A percentile compares a stretch with the other conserved stretches of the same genome.
Conservation (phyloP, 2,888 invertebrate species). For the Hemicrepidius hirtus region DNA sequence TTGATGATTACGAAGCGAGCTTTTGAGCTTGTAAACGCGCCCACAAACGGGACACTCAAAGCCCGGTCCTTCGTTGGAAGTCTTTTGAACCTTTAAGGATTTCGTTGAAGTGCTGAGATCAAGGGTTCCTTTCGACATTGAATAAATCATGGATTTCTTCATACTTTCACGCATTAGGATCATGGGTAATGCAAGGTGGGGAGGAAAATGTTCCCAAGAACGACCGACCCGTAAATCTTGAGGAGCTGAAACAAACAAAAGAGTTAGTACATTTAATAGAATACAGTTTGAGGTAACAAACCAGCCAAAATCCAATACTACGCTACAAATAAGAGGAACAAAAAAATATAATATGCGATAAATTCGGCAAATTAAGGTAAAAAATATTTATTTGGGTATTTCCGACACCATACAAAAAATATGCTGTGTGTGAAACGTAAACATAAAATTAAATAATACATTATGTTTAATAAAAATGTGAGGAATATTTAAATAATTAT, state of each 20-base stretch:
- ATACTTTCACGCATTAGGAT: slow-evolving; percentile 76
- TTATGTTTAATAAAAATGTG: no score
- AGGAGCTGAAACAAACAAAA: slow-evolving; percentile 73
- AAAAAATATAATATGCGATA: neutral
- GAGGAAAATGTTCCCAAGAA: slow-evolving; percentile 85
- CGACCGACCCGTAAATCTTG: slow-evolving; percentile 82
- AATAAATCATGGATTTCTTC: slow-evolving; percentile 69
- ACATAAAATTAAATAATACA: no score
- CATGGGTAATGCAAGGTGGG: slow-evolving; percentile 83
- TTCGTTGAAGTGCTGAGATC: slow-evolving; percentile 60
- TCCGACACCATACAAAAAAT: slow-evolving; percentile 31
- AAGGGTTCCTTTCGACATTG: slow-evolving; percentile 58
- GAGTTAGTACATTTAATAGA: slow-evolving; percentile 59
- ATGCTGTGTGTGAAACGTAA: no score
- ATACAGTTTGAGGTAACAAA: neutral
- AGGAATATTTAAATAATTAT: no score
- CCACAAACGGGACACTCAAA: slow-evolving; percentile 90
- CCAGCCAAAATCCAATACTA: no score
- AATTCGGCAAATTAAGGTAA: slow-evolving; percentile 72
- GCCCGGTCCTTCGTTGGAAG: slow-evolving; percentile 69
- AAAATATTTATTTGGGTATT: slow-evolving; percentile 70
- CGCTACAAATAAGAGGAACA: no score
- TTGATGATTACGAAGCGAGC: slow-evolving; percentile 87
- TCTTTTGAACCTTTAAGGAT: slow-evolving; percentile 65
- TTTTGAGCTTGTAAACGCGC: slow-evolving; percentile 89